These are phyloP conservation scores for Planococcus citri DNA, from an alignment of 1,140 invertebrate genomes.

Conservation along the genomic window DNA sequence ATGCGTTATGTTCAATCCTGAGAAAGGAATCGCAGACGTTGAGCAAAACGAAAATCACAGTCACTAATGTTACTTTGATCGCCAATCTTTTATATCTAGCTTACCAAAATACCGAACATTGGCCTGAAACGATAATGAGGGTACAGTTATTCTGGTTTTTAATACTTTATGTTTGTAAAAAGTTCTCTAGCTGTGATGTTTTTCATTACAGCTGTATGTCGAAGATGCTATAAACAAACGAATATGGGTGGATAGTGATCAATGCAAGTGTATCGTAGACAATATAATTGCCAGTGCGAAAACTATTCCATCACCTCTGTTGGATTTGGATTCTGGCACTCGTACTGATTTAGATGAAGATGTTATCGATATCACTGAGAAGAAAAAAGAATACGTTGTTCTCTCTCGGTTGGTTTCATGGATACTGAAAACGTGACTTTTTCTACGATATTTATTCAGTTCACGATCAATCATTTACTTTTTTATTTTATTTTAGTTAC, in stretches of 20 bases:
- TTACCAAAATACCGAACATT: conserved; percentile 59
- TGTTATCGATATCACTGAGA: not conserved
- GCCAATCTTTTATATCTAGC: conserved; percentile 73
- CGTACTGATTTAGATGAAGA: not conserved
- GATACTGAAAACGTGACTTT: no score
- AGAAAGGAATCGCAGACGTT: conserved; percentile 49
- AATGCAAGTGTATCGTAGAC: conserved; percentile 83
- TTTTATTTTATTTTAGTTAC: not conserved
- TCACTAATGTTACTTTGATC: conserved; percentile 61
- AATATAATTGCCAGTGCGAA: conserved; percentile 82
- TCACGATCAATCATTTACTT: not conserved
- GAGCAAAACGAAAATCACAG: conserved; percentile 35
- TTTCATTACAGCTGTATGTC: conserved; percentile 64
- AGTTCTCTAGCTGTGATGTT: conserved; percentile 8
- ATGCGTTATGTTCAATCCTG: conserved; percentile 68
- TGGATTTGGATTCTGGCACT: conserved; percentile 32
- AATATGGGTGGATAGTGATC: conserved; percentile 82
- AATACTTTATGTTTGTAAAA: conserved; percentile 16
- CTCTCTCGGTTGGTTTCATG: not conserved
- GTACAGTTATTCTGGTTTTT: conserved; percentile 34
- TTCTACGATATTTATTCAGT: not conserved
- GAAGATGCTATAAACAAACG: conserved; percentile 88
- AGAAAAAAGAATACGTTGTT: not conserved
- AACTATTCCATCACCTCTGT: conserved; percentile 57
- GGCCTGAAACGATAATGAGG: conserved; percentile 66